phyloP scores from a whole-genome alignment of 1,140 invertebrate genomes.

The Eurosta solidaginis region DNA sequence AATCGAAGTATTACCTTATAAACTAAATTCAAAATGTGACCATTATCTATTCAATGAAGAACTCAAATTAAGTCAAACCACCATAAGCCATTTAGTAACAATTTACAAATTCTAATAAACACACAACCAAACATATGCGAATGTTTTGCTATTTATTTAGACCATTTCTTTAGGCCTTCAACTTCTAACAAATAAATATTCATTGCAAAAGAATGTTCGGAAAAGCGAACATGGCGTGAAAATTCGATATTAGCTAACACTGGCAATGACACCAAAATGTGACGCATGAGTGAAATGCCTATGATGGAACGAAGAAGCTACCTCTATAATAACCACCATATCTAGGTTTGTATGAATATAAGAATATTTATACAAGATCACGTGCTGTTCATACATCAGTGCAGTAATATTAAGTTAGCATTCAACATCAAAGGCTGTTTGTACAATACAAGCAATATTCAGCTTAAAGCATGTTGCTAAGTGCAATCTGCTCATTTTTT shows the following conservation, averaged over 20 bases:
- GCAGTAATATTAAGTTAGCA: no score
- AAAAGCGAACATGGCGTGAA: background rate
- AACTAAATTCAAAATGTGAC: no score
- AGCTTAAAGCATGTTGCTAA: background rate
- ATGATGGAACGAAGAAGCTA: background rate
- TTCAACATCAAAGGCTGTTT: no score
- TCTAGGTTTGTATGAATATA: background rate
- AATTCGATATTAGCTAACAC: conserved; percentile 22
- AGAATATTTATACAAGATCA: background rate
- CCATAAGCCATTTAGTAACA: no score
- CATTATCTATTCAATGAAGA: no score
- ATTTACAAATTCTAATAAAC: no score
- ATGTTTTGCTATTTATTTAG: no score
- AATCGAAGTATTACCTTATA: no score
- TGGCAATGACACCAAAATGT: conserved; percentile 23
- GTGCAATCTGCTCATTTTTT: background rate
- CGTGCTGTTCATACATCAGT: background rate
- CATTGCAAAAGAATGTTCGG: background rate
- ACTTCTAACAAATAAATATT: background rate
- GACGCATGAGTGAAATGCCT: conserved; percentile 6
- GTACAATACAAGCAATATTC: background rate
- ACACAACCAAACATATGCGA: no score
- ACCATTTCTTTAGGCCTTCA: background rate
- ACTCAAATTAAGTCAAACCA: no score
- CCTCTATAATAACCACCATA: background rate